phyloP scores from a whole-genome alignment of 2,888 invertebrate species.

The Dryadula phaetusa region DNA sequence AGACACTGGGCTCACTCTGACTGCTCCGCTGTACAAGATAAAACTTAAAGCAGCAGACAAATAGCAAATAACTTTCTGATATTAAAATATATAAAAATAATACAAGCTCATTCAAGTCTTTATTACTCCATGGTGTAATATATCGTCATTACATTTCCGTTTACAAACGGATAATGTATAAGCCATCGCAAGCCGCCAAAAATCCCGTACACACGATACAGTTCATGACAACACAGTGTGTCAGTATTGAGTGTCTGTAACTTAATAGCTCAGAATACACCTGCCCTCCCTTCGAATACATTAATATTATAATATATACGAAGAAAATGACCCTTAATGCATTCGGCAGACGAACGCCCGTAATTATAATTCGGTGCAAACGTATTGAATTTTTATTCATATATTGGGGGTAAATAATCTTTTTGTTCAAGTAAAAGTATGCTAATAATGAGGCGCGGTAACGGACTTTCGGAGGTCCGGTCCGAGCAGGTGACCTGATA shows the following conservation, averaged over 20 bases:
- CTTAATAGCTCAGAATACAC: constrained; percentile 73
- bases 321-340: constrained; percentile 71
- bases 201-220: constrained; percentile 23
- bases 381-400: constrained; percentile 75
- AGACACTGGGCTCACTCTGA: no score
- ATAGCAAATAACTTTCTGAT: no score
- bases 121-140: constrained; percentile 6
- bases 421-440: constrained; percentile 68
- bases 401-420: constrained; percentile 70
- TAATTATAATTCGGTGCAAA: constrained; percentile 82
- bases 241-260: constrained; percentile 53
- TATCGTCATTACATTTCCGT: constrained; percentile 22
- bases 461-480: constrained; percentile 58
- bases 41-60: no score
- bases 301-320: constrained; percentile 77
- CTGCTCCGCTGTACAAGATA: no score
- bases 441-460: constrained; percentile 61
- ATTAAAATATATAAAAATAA: no score
- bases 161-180: constrained; percentile 16
- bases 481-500: constrained; percentile 67
- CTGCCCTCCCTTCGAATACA: constrained; percentile 70
- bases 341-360: constrained; percentile 66
- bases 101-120: no score
- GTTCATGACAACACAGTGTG: constrained; percentile 36
- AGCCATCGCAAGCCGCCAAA: constrained; percentile 23